Base-by-base conservation (phyloP, 2,888 invertebrate species). In the Drosophila tripunctata region DNA sequence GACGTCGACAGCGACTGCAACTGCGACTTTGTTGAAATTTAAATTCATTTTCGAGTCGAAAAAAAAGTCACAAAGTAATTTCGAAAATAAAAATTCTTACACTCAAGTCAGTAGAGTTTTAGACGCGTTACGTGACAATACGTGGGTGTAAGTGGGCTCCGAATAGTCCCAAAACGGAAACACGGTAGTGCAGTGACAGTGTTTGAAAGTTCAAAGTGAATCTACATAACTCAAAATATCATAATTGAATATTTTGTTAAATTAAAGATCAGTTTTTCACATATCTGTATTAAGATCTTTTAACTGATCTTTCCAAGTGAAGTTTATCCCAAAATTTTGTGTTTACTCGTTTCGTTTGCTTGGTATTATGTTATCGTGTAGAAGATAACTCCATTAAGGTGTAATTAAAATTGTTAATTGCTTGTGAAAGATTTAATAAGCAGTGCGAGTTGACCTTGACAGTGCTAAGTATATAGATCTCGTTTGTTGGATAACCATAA, bases 91-190 rank as follows among this genome's bases (percentile, higher is more conserved):
- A 75, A 74, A 88, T 89, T 89, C 89, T 89, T 89, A 89, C 77
- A 67, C 73, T 73, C 71, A 81, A 72, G 74, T 89, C 80, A 89
- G 89, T 89, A 88, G 86, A 86, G 83, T 78, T 88, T 88, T 86
- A 90, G 89, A 89, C 88, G 89, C 67, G 86, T 78, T 78, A 64
- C 79, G 70, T 72, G 81, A 82, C 85, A 81, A 76, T 88, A 87
- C 87, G 80, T 75, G 67, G 80, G 86, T 73, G 82, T 56, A 67
- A 14, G 27, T 45, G 69, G 47, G 47, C 61, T 63, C 57, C 41
- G 38, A 40, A 47, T 57, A 65, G 40, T 38, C 41, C 52, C n/a
- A 7, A 66, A 61, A 48, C 60, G 36, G 35, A 21, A 43, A 31
- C 36, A 41, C 22, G n/a, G 7, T n/a, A 43, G 40, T 30, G 24